Base-by-base conservation (phyloP, 1,140 invertebrate species). In the Palaemon carinicauda region DNA sequence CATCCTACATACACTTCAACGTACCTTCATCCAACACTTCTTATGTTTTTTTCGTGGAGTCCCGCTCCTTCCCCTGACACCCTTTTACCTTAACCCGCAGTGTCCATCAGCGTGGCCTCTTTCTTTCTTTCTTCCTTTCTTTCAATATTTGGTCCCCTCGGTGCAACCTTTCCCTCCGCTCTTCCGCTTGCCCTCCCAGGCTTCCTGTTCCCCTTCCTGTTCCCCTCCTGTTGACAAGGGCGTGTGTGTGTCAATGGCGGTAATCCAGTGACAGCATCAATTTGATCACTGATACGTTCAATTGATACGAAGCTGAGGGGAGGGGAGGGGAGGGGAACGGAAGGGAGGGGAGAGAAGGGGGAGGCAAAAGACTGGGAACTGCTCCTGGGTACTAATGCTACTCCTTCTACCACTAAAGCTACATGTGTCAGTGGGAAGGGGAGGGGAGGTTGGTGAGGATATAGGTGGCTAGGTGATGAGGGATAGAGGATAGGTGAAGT, bases 251-350 rank as follows among this genome's bases (percentile, higher is more conserved):
- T 86, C 83, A 86, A 80, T 86, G 83, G 83, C 65, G 75, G 83
- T 86, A 86, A 86, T 86, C 77, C 83, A 21, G 83, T 86, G 75
- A 79, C 75, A 79, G 77, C 83, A 86, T 86, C 83, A 86, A 86
- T 86, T 86, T 86, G 83, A 86, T 86, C 83, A 86, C 83, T 86
- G 83, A 86, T 86, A 86, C 83, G 83, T 86, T 86, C 83, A 86
- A 86, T 86, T 86, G 83, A 86, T 86, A 86, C 83, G 80, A 60
- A 82, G 80, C 80, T 82, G 77, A 86, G 74, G 74, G 74, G 65
- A 29, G 82, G 31, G 54, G 41, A 27, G 24, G 33, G n/a, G 52
- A 56, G 27, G 41, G 21, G 74, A n/a, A 24, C 27, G 54, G 29
- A 56, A 53, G n/a, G 51, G 50, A 31, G 24, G 31, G 21, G 75